phyloP scores from a whole-genome alignment of 1,140 invertebrate genomes.

The Bombus confusus region DNA sequence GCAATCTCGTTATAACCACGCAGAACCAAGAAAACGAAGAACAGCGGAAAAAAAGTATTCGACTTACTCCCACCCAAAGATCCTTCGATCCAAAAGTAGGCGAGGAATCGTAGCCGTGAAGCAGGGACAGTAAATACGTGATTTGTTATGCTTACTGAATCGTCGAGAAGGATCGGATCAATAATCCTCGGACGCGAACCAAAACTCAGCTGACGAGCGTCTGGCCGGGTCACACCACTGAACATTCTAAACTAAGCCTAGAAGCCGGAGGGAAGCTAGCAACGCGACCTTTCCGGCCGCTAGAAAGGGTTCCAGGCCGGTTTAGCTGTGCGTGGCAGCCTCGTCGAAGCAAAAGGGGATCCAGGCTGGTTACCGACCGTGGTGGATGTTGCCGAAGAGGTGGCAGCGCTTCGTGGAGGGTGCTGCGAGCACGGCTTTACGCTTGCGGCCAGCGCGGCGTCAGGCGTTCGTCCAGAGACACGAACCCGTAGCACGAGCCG shows the following conservation, averaged over 20 bases:
- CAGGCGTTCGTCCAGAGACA: slow-evolving; percentile 64
- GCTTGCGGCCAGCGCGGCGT: slow-evolving; percentile 51
- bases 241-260: slow-evolving; percentile 60
- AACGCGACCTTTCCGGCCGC: slow-evolving; percentile 28
- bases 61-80: too few species aligned
- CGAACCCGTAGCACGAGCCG: slow-evolving; percentile 5
- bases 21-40: not conserved
- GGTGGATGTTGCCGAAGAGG: slow-evolving; percentile 6
- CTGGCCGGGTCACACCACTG: slow-evolving; percentile 56
- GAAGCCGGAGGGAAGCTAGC: slow-evolving; percentile 32
- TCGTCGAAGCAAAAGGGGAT: slow-evolving; percentile 4
- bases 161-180: slow-evolving; percentile 22
- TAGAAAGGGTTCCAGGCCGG: slow-evolving; percentile 32
- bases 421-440: slow-evolving; percentile 41
- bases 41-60: not conserved
- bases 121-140: slow-evolving; percentile 35
- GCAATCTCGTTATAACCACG: not conserved
- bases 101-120: too few species aligned
- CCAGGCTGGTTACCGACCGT: slow-evolving; percentile 48
- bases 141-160: slow-evolving; percentile 59
- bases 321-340: not conserved
- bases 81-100: too few species aligned
- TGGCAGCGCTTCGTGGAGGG: slow-evolving; percentile 3
- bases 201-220: slow-evolving; percentile 44
- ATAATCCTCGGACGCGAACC: slow-evolving; percentile 42